Evolutionary conservation across 1,140 invertebrate genomes (phyloP), one percentile per base, ranked within the genome.

Genomic region (Saccostrea cuccullata): DNA sequence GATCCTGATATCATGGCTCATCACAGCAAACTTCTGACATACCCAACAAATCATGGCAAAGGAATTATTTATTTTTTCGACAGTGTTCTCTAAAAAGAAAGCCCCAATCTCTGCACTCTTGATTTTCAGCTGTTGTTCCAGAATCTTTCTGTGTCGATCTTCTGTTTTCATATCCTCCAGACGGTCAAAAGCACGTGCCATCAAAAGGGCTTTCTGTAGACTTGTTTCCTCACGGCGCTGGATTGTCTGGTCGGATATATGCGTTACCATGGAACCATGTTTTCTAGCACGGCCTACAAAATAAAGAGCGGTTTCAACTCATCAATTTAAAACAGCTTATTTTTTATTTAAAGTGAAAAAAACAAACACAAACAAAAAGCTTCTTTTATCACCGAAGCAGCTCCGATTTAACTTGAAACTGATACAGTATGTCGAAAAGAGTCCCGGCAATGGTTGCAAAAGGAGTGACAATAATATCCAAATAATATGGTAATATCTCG

Each of bases 1-100:
- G n/a, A 84, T 84, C 55, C 82, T 84, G 20, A 84, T 40, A 12
- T 56, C n/a, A 55, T 55, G 8, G 17, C 82, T 40, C 23, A 30
- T 23, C n/a, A 84, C 82, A 55, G 82, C 82, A 84, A 84, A 84
- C 20, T 8, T 20, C 9, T 84, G 82, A 84, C 82, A 84, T 84
- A 55, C 55, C 40, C 55, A 84, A 23, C 82, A 84, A 36, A 84
- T 55, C 13, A 84, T 55, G 55, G 40, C 82, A 4, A 84, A 84
- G 5, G 40, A 55, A 15, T 8, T 23, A 40, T 2, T 56, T 12
- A 2, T 8, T 56, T 55, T 55, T 55, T 15, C 47, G 17, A 55
- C 20, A 17, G 20, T 9, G 23, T 12, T 56, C 30, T 55, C 40
- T 36, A 84, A 6, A 20, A 55, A 55, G 82, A 56, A 84, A 20